Conservation (phyloP, 2,113 vertebrate genomes). For the Tinamus guttatus region DNA sequence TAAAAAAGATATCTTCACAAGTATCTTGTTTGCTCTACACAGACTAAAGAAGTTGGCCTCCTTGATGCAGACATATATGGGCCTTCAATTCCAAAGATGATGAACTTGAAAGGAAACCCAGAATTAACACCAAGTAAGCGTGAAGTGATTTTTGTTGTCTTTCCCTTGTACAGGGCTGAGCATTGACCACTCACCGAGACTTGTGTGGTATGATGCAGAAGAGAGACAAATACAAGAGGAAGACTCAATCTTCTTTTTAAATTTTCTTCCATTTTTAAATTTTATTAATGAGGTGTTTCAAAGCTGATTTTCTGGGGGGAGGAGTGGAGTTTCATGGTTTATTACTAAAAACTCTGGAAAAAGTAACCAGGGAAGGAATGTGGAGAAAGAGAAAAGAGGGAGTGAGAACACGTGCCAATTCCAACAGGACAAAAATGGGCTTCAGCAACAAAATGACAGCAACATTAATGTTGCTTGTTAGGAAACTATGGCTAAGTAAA, state of each 20-base stretch:
- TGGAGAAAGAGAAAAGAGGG: not conserved
- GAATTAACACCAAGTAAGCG: conserved; percentile 89
- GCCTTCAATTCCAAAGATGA: conserved; percentile 94
- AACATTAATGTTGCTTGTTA: not conserved
- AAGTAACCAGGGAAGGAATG: not conserved
- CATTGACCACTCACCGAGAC: not conserved
- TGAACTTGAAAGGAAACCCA: conserved; percentile 95
- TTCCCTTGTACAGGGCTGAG: not conserved
- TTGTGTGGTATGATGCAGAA: conserved; percentile 8
- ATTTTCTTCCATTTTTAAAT: not conserved
- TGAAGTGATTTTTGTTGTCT: not conserved
- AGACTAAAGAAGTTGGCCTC: conserved; percentile 89
- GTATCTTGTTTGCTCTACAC: not conserved
- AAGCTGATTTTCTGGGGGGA: not conserved
- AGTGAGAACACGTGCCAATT: not conserved
- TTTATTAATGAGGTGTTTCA: not conserved
- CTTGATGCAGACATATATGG: conserved; percentile 95
- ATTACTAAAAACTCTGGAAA: not conserved
- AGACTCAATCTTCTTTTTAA: too few species aligned
- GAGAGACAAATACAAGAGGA: not conserved
- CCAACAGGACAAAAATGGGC: not conserved
- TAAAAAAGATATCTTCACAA: not conserved
- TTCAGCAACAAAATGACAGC: not conserved
- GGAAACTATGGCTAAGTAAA: not conserved
- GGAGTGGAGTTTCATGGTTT: not conserved